Conservation (phyloP, 2,888 invertebrate genomes). For the Aproaerema taeniolella region DNA sequence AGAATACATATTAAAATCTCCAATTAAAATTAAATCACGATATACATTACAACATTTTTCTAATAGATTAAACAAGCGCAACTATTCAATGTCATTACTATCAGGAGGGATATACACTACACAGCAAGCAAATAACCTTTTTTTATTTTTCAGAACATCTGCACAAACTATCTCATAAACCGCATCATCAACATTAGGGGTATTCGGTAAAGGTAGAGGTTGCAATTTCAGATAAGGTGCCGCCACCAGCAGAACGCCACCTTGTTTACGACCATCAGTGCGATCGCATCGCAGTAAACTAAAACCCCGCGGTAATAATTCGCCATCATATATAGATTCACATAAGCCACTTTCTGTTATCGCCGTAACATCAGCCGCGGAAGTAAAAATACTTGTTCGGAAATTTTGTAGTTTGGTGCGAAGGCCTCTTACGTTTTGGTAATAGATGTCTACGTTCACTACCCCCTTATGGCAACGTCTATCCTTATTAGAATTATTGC, state of each 20-base stretch:
- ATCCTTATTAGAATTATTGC: too few species aligned
- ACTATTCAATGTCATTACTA: background rate
- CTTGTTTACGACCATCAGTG: constrained; percentile 18
- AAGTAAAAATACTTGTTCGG: constrained; percentile 7
- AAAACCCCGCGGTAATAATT: constrained; percentile 18
- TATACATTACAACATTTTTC: background rate
- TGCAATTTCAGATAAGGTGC: background rate
- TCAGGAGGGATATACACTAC: constrained; percentile 3
- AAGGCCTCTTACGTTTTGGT: constrained; percentile 16
- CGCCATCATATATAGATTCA: constrained; percentile 20
- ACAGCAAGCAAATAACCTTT: background rate
- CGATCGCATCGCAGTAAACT: constrained; percentile 20
- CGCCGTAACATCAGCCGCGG: constrained; percentile 20
- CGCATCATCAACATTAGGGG: background rate
- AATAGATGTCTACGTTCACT: constrained; percentile 2
- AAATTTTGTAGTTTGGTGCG: constrained; percentile 14
- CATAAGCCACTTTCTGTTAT: constrained; percentile 23
- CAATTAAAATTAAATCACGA: background rate
- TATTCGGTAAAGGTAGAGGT: background rate
- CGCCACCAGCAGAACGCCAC: constrained; percentile 12
- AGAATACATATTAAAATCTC: constrained; percentile 4
- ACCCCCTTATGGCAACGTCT: too few species aligned
- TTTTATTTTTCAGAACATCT: background rate
- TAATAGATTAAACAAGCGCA: background rate
- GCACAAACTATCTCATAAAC: background rate